These are phyloP conservation scores for Drosophila grimshawi DNA, from an alignment of 1,140 invertebrate species.

Conservation along the genomic window DNA sequence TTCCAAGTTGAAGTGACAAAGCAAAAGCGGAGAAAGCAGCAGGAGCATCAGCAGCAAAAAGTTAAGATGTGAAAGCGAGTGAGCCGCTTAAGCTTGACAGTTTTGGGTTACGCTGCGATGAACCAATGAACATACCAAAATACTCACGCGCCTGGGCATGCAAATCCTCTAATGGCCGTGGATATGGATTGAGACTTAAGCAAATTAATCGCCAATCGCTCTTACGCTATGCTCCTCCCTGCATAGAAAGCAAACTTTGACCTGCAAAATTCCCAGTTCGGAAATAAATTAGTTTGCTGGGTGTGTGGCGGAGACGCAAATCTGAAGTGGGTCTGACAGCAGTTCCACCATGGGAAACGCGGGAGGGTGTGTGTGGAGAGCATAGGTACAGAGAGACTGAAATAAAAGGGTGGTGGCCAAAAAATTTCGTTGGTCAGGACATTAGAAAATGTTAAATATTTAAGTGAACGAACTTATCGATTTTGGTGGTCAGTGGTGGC, in stretches of 20 bases:
- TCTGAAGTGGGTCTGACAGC: slow-evolving; percentile 80
- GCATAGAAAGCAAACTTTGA: slow-evolving; percentile 48
- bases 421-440: slow-evolving; percentile 27
- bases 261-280: slow-evolving; percentile 70
- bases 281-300: slow-evolving; percentile 80
- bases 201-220: slow-evolving; percentile 73
- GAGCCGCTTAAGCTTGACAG: slow-evolving; percentile 71
- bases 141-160: slow-evolving; percentile 56
- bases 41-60: slow-evolving; percentile 3
- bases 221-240: not conserved
- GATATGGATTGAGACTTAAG: slow-evolving; percentile 65
- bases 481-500: slow-evolving; percentile 35
- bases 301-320: slow-evolving; percentile 68
- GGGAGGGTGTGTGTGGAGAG: not conserved
- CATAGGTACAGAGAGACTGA: no score
- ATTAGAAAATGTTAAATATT: slow-evolving; percentile 67
- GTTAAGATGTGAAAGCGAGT: slow-evolving; percentile 35
- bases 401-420: not conserved
- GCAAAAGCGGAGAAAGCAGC: slow-evolving; percentile 51
- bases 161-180: slow-evolving; percentile 57
- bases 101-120: slow-evolving; percentile 79
- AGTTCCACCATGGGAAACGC: slow-evolving; percentile 6
- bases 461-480: slow-evolving; percentile 73
- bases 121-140: slow-evolving; percentile 65
- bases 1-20: slow-evolving; percentile 77